Percentiles rank a stretch among this genome's conserved stretches.
phyloP scores from a whole-genome alignment of 2,113 vertebrate genomes.

The Colossoma macropomum region DNA sequence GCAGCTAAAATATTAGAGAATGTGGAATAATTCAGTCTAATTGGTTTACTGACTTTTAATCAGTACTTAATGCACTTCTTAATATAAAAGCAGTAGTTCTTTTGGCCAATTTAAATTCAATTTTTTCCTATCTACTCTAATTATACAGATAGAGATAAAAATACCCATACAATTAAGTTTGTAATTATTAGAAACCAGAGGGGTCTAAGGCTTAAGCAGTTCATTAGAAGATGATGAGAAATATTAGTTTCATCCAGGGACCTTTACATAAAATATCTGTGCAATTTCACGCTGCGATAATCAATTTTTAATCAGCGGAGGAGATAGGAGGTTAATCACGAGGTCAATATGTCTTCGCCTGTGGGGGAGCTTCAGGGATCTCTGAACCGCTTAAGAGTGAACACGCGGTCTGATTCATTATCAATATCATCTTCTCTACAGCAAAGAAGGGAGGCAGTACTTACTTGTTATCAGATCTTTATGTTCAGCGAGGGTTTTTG shows the following conservation, averaged over 20 bases:
- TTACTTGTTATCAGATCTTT: conserved; percentile 89
- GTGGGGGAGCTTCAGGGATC: neutral
- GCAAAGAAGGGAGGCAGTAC: conserved; percentile 58
- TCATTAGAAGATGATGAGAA: conserved; percentile 28
- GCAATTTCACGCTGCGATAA: neutral
- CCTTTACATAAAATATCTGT: conserved; percentile 19
- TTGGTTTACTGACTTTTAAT: neutral
- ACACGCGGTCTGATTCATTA: neutral
- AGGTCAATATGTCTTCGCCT: conserved; percentile 12
- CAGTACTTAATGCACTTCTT: neutral
- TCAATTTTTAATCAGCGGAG: conserved; percentile 39
- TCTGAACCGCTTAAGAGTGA: neutral
- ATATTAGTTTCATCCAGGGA: conserved; percentile 10
- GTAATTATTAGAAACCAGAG: conserved; percentile 12
- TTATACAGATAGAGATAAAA: neutral
- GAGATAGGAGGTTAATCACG: neutral
- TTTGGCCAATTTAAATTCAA: neutral
- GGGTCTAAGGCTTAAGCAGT: neutral
- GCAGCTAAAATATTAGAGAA: neutral
- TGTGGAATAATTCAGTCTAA: neutral
- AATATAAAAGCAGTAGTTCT: neutral
- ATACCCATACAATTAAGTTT: neutral
- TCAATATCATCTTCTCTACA: neutral
- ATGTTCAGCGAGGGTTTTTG: conserved; percentile 88
- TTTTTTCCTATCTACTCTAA: neutral